These are phyloP conservation scores for Xylocampa areola DNA, from an alignment of 2,888 invertebrate species.

Conservation along the genomic window DNA sequence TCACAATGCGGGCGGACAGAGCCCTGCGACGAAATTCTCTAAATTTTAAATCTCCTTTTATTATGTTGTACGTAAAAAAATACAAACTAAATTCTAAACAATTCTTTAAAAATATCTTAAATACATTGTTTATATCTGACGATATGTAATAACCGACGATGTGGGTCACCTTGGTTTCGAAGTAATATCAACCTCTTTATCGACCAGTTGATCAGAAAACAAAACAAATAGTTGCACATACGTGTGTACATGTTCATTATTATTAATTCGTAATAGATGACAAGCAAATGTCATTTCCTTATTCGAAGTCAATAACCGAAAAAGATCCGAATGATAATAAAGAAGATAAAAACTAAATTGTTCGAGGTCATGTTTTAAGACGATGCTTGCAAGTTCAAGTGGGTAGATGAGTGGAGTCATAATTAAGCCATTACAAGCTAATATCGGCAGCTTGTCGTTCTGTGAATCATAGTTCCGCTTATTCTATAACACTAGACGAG, in stretches of 20 bases:
- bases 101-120: constrained; percentile 29
- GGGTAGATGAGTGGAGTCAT: constrained; percentile 14
- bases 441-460: constrained; percentile 1
- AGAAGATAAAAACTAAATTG: constrained; percentile 35
- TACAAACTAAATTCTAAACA: constrained; percentile 36
- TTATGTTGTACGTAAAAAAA: constrained; percentile 64
- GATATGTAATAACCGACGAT: constrained; percentile 45
- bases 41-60: constrained; percentile 85
- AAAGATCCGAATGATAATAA: constrained; percentile 53
- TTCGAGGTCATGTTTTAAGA: constrained; percentile 32
- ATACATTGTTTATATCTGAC: constrained; percentile 30
- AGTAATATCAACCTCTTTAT: constrained; percentile 62
- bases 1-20: constrained; percentile 88
- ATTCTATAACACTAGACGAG: no score
- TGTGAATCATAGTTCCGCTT: constrained; percentile 24
- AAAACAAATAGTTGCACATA: constrained; percentile 52
- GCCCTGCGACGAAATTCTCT: constrained; percentile 85
- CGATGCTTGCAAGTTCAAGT: constrained; percentile 18
- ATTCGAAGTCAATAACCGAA: constrained; percentile 73
- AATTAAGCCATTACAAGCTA: constrained; percentile 8
- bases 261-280: constrained; percentile 57
- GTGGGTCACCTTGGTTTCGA: constrained; percentile 62
- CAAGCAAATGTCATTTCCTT: constrained; percentile 69
- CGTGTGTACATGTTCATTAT: constrained; percentile 31
- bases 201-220: constrained; percentile 57